These are phyloP conservation scores for Eretmocerus hayati DNA, from an alignment of 2,888 invertebrate genomes.

Conservation along the genomic window DNA sequence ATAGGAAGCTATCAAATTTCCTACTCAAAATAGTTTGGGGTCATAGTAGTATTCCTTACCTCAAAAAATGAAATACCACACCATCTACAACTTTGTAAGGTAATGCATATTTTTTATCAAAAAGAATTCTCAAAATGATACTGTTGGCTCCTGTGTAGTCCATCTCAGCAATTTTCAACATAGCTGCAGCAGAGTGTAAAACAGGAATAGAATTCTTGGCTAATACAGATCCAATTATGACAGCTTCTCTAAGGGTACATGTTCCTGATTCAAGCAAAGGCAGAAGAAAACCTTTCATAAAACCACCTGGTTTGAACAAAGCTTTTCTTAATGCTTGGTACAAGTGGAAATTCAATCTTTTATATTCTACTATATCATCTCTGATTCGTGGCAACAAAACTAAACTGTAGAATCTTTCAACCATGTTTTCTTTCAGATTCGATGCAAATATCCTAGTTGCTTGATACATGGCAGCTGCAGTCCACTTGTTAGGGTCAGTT, in stretches of 20 bases:
- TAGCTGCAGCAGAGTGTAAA: conserved; percentile 89
- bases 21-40: too few species aligned
- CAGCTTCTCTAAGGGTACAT: conserved; percentile 91
- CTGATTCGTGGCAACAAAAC: conserved; percentile 87
- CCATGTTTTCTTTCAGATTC: conserved; percentile 92
- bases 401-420: conserved; percentile 88
- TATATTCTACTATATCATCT: conserved; percentile 93
- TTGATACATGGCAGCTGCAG: conserved; percentile 96
- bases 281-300: conserved; percentile 86
- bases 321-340: conserved; percentile 91
- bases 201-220: conserved; percentile 89
- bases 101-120: conserved; percentile 96
- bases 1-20: too few species aligned
- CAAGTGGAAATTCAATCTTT: conserved; percentile 90
- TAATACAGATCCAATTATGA: conserved; percentile 87
- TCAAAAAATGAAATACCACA: conserved; percentile 87
- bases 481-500: conserved; percentile 88
- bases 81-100: conserved; percentile 94
- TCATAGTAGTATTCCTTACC: too few species aligned
- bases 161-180: conserved; percentile 95
- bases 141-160: conserved; percentile 94
- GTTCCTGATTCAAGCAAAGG: conserved; percentile 78
- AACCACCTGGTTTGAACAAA: conserved; percentile 93
- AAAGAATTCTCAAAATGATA: conserved; percentile 84
- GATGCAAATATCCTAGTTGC: conserved; percentile 95